Evolutionary conservation across 2,888 invertebrate species (phyloP), one percentile per base, ranked within the genome.

Genomic region (Endomychus coccineus): DNA sequence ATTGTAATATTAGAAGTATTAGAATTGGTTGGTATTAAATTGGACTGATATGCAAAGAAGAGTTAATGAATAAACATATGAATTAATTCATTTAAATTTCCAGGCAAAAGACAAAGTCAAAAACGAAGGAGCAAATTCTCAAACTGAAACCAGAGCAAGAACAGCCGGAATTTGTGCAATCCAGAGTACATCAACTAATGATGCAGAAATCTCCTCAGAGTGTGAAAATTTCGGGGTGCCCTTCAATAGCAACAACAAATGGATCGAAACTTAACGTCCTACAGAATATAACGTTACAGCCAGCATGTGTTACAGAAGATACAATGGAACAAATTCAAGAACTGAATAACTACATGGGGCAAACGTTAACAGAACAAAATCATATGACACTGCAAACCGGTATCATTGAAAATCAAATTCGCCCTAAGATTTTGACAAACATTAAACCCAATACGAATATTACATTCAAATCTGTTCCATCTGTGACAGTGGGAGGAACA

Each of bases 211-310:
- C 43, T 13, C 28, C 32, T 4, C 44, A 44, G 25, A 16, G 33
- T 30, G 21, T 42, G 6, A 40, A 41, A 31, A 28, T 48, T 16
- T 40, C 43, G 10, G 36, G 40, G 25, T 32, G 43, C 9, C 25
- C 36, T 6, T 30, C 28, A 17, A 19, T 19, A 12, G 14, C 7
- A 27, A 38, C 16, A 33, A 21, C 38, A 19, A 43, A 44, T 34
- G 50, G 49, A 34, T 54, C 61, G 16, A 64, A 61, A 54, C 50
- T 63, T n/a, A 63, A 62, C 39, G 53, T 62, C 19, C 44, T 62
- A 31, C 62, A 64, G 46, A 64, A 63, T 39, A 56, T 63, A 27
- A 55, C 48, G 33, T 35, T 61, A 25, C 58, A 52, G 25, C 40
- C 49, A 9, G 32, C 51, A 16, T 32, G 27, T 14, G 36, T 44